Conservation (phyloP, 2,113 vertebrate species). For the Mesoclemmys tuberculata region DNA sequence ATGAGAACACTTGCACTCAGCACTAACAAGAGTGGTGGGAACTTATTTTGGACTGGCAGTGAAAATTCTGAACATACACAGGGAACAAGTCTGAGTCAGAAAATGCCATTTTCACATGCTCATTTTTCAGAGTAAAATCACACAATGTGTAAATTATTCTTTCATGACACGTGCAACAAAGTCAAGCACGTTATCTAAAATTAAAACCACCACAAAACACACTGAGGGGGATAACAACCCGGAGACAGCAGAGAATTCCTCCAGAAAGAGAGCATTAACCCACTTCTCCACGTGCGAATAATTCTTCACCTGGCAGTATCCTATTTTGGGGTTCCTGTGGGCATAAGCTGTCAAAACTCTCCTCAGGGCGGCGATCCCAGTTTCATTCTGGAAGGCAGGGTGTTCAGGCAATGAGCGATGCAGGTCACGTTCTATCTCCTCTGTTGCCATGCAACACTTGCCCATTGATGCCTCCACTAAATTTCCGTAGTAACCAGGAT, state of each 20-base stretch:
- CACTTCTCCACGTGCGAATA: fast-evolving
- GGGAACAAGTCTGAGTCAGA: neutral
- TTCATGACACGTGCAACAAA: neutral
- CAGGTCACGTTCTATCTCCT: constrained; percentile 96
- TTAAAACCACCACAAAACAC: neutral
- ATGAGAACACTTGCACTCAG: neutral
- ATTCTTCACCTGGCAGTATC: constrained; percentile 93
- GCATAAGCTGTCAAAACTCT: constrained; percentile 95
- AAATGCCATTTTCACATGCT: neutral
- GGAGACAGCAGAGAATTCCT: neutral
- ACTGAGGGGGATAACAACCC: neutral
- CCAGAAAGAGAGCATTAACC: neutral
- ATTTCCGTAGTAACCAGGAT: constrained; percentile 86
- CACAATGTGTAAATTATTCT: neutral
- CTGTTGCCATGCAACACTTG: constrained; percentile 85
- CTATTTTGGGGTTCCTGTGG: constrained; percentile 94
- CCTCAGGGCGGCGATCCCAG: constrained; percentile 89
- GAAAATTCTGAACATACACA: neutral
- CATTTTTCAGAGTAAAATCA: neutral
- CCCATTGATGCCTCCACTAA: constrained; percentile 92
- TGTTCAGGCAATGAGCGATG: constrained; percentile 96
- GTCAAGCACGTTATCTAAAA: neutral
- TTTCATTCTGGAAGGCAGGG: constrained; percentile 94
- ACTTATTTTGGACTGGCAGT: neutral
- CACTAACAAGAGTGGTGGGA: neutral